Percentiles rank a stretch among this genome's conserved stretches.
These are phyloP conservation scores for Nannoperca obscura DNA, from an alignment of 2,797 vertebrate species.

Conservation along the genomic window DNA sequence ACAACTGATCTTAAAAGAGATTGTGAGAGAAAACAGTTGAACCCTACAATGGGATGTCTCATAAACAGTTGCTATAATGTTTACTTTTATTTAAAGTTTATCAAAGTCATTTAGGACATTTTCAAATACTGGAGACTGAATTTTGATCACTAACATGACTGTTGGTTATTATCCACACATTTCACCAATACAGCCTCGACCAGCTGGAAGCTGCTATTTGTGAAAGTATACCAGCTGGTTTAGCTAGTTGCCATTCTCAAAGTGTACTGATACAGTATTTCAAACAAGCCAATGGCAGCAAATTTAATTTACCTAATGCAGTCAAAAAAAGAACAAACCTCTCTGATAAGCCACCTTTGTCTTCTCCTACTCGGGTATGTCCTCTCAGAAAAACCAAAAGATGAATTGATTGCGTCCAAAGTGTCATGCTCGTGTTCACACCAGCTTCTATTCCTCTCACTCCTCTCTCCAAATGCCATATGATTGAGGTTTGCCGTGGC, in stretches of 20 bases:
- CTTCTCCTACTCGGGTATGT: background rate
- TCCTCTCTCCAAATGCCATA: slow-evolving; percentile 21
- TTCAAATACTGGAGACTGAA: background rate
- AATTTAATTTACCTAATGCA: background rate
- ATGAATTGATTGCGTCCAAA: background rate
- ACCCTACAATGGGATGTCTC: too few species aligned
- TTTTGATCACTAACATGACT: too few species aligned
- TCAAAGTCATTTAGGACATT: background rate
- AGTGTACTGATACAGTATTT: background rate
- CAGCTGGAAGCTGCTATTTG: background rate
- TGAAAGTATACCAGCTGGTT: background rate
- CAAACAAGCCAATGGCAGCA: background rate
- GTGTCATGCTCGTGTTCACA: background rate
- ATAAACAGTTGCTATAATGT: too few species aligned
- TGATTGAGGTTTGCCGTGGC: background rate
- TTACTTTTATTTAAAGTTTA: background rate
- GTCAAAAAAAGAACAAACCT: background rate
- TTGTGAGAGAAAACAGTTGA: background rate
- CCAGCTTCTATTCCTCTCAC: background rate
- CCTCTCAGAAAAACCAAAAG: background rate
- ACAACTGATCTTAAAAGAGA: background rate
- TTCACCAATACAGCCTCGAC: background rate
- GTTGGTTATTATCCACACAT: background rate
- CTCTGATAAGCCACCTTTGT: background rate
- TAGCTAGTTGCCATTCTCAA: background rate